phyloP scores from a whole-genome alignment of 1,140 invertebrate genomes.

The Berghia stephanieae region DNA sequence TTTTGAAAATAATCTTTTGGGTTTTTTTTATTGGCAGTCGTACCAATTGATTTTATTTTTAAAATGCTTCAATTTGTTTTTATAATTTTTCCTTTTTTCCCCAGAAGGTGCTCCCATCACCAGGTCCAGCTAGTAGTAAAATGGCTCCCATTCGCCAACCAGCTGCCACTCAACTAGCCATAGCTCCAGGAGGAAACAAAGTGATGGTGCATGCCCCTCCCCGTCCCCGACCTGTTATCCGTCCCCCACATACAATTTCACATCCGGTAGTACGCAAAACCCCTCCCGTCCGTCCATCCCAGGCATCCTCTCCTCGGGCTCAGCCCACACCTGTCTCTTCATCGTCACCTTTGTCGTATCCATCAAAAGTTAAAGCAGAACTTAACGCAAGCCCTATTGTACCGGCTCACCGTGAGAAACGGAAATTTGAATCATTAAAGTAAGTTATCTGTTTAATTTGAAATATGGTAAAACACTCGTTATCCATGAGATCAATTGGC shows the following conservation, averaged over 20 bases:
- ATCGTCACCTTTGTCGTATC: too few relatives aligned
- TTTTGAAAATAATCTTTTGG: background rate
- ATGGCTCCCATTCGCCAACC: constrained; percentile 20
- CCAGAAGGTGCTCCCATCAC: constrained; percentile 8
- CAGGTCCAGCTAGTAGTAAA: constrained; percentile 27
- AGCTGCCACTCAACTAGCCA: constrained; percentile 19
- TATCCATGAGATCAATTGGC: too few relatives aligned
- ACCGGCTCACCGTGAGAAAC: constrained; percentile 54
- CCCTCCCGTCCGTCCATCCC: constrained; percentile 21
- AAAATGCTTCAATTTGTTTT: background rate
- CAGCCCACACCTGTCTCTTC: constrained; percentile 3
- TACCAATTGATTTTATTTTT: background rate
- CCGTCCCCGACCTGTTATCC: background rate
- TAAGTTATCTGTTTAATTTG: constrained; percentile 40
- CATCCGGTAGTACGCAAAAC: constrained; percentile 14
- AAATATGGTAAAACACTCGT: too few relatives aligned
- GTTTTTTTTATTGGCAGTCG: background rate
- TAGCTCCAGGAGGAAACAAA: constrained; percentile 26
- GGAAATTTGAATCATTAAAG: constrained; percentile 64
- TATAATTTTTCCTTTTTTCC: background rate
- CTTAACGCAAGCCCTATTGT: constrained; percentile 22
- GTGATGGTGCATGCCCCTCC: constrained; percentile 30
- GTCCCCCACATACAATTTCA: background rate
- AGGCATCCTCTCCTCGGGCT: background rate
- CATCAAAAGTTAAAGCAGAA: too few relatives aligned